Evolutionary conservation across 2,797 vertebrate species (phyloP).

Genomic region (Sphaeramia orbicularis): DNA sequence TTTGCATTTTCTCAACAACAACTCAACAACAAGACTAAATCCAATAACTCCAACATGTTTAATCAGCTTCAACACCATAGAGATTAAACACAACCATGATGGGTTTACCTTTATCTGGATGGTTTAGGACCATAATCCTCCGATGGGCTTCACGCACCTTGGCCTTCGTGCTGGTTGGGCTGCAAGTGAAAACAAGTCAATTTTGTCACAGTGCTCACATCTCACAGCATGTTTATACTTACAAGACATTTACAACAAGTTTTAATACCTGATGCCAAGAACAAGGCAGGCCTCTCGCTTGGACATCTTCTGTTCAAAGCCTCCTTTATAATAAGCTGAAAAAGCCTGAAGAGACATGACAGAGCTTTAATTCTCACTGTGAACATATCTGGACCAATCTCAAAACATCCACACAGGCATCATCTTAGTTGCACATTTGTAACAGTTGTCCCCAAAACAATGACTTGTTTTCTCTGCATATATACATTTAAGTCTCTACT

Average conservation of each 20-base stretch:
- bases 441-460: neutral
- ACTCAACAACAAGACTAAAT: too few species aligned
- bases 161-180: slow-evolving; percentile 87
- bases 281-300: slow-evolving; percentile 84
- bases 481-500: too few species aligned
- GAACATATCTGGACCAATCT: neutral
- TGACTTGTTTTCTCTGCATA: neutral
- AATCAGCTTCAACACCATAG: too few species aligned
- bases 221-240: neutral
- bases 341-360: slow-evolving; percentile 67
- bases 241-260: neutral
- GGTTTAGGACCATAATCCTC: slow-evolving; percentile 94
- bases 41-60: too few species aligned
- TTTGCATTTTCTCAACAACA: too few species aligned
- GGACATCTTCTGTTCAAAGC: slow-evolving; percentile 85
- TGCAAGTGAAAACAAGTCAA: slow-evolving; percentile 76
- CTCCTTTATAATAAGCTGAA: slow-evolving; percentile 84
- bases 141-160: slow-evolving; percentile 92
- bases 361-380: neutral
- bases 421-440: neutral
- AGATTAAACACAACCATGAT: neutral
- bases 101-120: slow-evolving; percentile 94
- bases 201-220: neutral
- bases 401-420: neutral
- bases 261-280: slow-evolving; percentile 82